Base-by-base conservation (phyloP, 1,140 invertebrate species). In the Drosophila miranda region DNA sequence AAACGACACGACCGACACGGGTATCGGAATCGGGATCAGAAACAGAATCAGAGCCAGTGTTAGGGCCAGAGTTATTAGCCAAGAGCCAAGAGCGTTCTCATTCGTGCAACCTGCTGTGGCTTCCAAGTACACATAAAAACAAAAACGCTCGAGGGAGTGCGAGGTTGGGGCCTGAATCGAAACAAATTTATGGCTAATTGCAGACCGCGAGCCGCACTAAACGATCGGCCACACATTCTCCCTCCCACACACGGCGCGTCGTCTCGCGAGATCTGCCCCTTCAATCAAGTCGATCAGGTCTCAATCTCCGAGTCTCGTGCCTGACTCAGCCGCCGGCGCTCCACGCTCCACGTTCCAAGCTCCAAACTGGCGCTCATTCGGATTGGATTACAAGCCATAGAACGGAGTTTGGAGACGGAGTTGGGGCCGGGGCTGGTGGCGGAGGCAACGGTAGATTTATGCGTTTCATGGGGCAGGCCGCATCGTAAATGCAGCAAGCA, bases 171-270 rank as follows among this genome's bases (percentile, higher is more conserved):
- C 14, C 52, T 60, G 71, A 13, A 55, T 50, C 43, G 44, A 34
- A 56, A 86, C 83, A 87, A 88, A 87, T 87, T 87, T 87, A 87
- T 87, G 75, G 82, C 78, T 87, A 88, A 87, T 82, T 87, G 83
- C 77, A 73, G 71, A 63, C 50, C 83, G 71, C 51, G 57, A 3
- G 28, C 23, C 28, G 28, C 55, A 78, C 75, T 78, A 78, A 78
- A 78, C 62, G 75, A 49, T 71, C 60, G 43, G 43, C 34, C 49
- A 38, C 34, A 38, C 34, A 38, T 11, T 38, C 30, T 8, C 52
- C 50, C 74, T 69, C 78, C 82, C 82, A 86, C 77, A 86, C 77
- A 64, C 48, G 44, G 38, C 61, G 59, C 34, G 41, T 59, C 51
- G 30, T 9, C 23, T 13, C 6, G 51, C 38, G 19, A 19, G 19